Conservation (phyloP, 2,113 vertebrate species). For the Empidonax traillii region DNA sequence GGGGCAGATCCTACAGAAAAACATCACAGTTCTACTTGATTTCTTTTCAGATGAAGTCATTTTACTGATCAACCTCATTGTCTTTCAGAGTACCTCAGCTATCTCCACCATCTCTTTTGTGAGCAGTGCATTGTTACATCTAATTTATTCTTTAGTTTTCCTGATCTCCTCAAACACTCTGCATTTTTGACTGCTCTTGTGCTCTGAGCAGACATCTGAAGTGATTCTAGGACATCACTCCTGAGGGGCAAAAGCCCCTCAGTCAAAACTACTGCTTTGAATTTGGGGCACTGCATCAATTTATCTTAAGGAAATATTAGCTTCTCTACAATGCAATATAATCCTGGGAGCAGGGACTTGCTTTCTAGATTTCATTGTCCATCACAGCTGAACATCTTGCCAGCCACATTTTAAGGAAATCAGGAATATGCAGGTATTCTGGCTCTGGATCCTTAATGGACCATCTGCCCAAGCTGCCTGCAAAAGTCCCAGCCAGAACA, state of each 20-base stretch:
- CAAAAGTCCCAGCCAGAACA: background rate
- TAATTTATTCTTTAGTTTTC: background rate
- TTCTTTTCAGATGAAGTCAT: constrained; percentile 2
- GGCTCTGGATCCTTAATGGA: background rate
- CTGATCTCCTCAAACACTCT: background rate
- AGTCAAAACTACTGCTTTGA: background rate
- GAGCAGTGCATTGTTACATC: background rate
- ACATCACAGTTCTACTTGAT: background rate
- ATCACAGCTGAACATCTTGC: background rate
- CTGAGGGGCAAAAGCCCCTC: background rate
- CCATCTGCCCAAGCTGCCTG: background rate
- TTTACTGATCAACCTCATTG: background rate
- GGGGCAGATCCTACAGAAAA: background rate
- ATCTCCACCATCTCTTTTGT: background rate
- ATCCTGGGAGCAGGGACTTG: background rate
- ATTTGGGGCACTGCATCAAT: background rate
- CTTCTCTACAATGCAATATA: background rate
- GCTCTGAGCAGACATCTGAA: background rate
- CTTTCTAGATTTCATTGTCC: background rate
- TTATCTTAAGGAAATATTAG: background rate
- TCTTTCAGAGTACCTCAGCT: background rate
- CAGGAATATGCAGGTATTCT: background rate
- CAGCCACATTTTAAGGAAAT: background rate
- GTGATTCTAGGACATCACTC: background rate
- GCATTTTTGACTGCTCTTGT: background rate